Percentiles rank a stretch among this genome's conserved stretches.
Evolutionary conservation across 2,113 vertebrate species (phyloP).

Genomic region (Gallinago undulata): DNA sequence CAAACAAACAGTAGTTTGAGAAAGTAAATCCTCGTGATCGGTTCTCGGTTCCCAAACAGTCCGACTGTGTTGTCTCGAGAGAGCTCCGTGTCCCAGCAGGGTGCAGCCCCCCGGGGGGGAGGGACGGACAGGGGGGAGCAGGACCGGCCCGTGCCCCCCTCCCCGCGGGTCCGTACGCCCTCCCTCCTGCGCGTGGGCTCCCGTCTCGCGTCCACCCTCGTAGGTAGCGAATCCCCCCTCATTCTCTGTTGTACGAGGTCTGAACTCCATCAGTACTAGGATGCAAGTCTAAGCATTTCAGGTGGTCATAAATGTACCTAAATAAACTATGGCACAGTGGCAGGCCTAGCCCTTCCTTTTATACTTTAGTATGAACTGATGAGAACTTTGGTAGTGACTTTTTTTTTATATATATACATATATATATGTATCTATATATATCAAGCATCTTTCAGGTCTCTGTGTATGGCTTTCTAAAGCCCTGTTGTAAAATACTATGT

Average conservation of each 20-base stretch:
- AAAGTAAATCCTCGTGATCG: constrained; percentile 41
- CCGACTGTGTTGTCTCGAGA: constrained; percentile 68
- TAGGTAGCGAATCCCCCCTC: constrained; percentile 60
- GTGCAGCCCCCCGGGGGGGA: background rate
- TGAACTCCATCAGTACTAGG: constrained; percentile 79
- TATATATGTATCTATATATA: constrained; percentile 84
- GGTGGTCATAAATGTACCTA: constrained; percentile 80
- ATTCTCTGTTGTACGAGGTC: constrained; percentile 70
- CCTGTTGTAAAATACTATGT: constrained; percentile 97
- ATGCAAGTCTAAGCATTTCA: constrained; percentile 77
- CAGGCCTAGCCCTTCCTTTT: constrained; percentile 86
- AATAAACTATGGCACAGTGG: constrained; percentile 82
- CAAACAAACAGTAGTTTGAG: constrained; percentile 14
- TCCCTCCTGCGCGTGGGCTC: constrained; percentile 52
- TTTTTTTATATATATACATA: constrained; percentile 85
- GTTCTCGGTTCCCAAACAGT: constrained; percentile 59
- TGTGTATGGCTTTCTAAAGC: constrained; percentile 97
- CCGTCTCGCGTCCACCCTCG: constrained; percentile 61
- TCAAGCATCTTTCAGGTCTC: constrained; percentile 98
- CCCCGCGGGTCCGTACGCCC: constrained; percentile 58
- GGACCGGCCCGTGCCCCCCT: constrained; percentile 27
- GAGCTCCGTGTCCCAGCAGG: constrained; percentile 44
- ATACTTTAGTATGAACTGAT: constrained; percentile 88
- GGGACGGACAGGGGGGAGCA: background rate
- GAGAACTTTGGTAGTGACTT: constrained; percentile 88